Base-by-base conservation (phyloP, 2,888 invertebrate genomes). In the Stictocephala bisonia region DNA sequence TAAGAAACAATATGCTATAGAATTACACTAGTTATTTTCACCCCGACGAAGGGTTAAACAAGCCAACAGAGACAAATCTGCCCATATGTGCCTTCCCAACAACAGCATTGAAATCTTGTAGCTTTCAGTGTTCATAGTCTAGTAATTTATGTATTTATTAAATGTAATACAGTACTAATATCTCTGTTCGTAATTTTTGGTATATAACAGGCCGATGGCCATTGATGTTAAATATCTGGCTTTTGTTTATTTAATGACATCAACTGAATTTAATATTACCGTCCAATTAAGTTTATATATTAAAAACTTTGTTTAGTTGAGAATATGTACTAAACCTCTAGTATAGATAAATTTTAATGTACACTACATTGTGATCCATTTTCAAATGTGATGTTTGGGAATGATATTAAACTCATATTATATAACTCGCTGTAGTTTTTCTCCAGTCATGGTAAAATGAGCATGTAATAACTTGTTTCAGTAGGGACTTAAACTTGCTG, bases 331-430 rank as follows among this genome's bases (percentile, higher is more conserved):
- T 64, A 44, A 40, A 44, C 44, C 11, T 44, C 27, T 44, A 41
- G 40, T 26, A 24, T 24, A 26, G 22, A 64, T 51, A 26, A 44
- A n/a, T 20, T n/a, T n/a, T 40, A 35, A 40, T 60, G 60, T 60
- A 60, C 35, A 40, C 24, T 64, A n/a, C 18, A 64, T 64, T 64
- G 60, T 64, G 27, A 44, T 64, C 41, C 64, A 44, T 64, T 64
- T 64, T 64, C 64, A 64, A 64, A 64, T 64, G 44, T 64, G 40
- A 44, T 44, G 26, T 64, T 44, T 64, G 64, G 27, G 44, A 64
- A 64, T 64, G 44, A 27, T 41, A 64, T 64, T 64, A 64, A 40
- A 64, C n/a, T n/a, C n/a, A n/a, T n/a, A n/a, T n/a, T n/a, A n/a
- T n/a, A n/a, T n/a, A n/a, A n/a, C n/a, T n/a, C n/a, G n/a, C n/a